Evolutionary conservation across 1,140 invertebrate species (phyloP).

Genomic region (Eubasilissa regina): DNA sequence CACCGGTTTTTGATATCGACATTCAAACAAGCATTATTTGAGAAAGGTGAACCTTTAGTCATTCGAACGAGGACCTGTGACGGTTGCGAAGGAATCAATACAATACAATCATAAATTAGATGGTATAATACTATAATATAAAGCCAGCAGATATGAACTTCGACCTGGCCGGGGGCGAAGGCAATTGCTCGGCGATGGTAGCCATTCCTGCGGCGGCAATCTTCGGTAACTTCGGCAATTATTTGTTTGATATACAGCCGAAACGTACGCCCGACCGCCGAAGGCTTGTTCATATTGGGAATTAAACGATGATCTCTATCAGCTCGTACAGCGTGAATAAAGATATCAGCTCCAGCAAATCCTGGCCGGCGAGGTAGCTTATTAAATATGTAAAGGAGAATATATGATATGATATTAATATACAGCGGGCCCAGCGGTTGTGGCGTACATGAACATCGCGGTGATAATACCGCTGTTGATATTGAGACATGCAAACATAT

Average conservation of each 20-base stretch:
- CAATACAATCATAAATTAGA: neutral
- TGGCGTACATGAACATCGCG: too few relatives aligned
- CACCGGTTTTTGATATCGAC: too few relatives aligned
- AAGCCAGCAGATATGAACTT: conserved; percentile 3
- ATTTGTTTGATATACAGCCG: conserved; percentile 45
- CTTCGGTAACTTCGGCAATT: conserved; percentile 35
- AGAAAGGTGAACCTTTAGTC: neutral
- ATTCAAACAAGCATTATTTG: too few relatives aligned
- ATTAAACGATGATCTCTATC: conserved; percentile 41
- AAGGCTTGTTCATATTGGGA: conserved; percentile 28
- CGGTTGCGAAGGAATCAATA: conserved; percentile 18
- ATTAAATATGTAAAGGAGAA: too few relatives aligned
- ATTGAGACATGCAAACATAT: too few relatives aligned
- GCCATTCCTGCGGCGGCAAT: conserved; percentile 14
- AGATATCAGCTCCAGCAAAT: conserved; percentile 32
- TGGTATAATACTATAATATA: conserved; percentile 11
- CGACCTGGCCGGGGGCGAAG: conserved; percentile 21
- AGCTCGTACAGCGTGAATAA: conserved; percentile 26
- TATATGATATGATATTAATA: too few relatives aligned
- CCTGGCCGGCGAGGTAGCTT: too few relatives aligned
- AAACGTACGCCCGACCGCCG: conserved; percentile 36
- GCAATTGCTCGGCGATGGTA: conserved; percentile 5
- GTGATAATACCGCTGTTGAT: too few relatives aligned
- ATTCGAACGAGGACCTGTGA: neutral
- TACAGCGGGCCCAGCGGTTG: too few relatives aligned